These are phyloP conservation scores for Rhadina sibilatrix DNA, from an alignment of 2,113 vertebrate genomes.

Conservation along the genomic window DNA sequence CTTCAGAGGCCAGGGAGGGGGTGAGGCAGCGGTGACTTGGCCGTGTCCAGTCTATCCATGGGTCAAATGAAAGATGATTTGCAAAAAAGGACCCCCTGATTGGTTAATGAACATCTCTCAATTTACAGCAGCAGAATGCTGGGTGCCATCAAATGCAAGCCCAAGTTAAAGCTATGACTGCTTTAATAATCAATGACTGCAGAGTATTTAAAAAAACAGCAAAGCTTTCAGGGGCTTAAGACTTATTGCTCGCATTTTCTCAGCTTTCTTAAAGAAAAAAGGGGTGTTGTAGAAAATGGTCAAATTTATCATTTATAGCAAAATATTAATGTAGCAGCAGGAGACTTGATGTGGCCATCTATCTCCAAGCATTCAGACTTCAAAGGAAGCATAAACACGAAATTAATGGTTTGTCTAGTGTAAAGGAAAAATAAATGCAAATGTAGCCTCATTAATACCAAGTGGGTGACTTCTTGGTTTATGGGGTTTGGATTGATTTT, in stretches of 20 bases:
- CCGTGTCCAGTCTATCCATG: neutral
- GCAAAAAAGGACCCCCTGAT: neutral
- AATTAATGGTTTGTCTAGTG: conserved; percentile 85
- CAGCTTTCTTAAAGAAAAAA: conserved; percentile 83
- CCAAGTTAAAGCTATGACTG: conserved; percentile 73
- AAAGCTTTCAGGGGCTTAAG: conserved; percentile 75
- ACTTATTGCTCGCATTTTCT: conserved; percentile 80
- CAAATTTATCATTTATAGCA: conserved; percentile 84
- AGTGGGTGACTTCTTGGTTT: conserved; percentile 85
- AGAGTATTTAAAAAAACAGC: conserved; percentile 73
- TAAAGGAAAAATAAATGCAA: conserved; percentile 87
- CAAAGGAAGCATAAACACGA: conserved; percentile 82
- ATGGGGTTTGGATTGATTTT: conserved; percentile 85
- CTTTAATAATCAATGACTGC: conserved; percentile 78
- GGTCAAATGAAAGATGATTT: neutral
- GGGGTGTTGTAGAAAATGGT: conserved; percentile 80
- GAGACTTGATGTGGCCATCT: conserved; percentile 83
- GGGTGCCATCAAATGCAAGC: conserved; percentile 66
- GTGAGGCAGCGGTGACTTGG: neutral
- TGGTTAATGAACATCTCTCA: conserved; percentile 55
- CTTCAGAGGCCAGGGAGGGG: neutral
- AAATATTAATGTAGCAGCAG: conserved; percentile 86
- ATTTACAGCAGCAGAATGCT: conserved; percentile 56
- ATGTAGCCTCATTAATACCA: conserved; percentile 84
- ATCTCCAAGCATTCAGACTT: conserved; percentile 82